These are phyloP conservation scores for Serripes groenlandicus DNA, from an alignment of 2,888 invertebrate species.

Conservation along the genomic window DNA sequence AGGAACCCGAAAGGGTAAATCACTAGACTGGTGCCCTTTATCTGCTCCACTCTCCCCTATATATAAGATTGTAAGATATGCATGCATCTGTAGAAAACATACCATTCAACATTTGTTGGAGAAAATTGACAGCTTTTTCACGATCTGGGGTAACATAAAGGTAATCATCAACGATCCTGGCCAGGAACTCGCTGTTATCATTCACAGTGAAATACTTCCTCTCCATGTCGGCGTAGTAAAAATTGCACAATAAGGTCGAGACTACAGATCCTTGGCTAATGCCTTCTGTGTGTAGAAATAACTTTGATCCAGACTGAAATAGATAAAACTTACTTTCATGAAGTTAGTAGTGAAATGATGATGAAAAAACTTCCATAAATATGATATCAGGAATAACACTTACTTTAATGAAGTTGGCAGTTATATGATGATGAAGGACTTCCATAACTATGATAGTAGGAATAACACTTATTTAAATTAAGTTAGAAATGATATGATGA, in stretches of 20 bases:
- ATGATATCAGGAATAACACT: no score
- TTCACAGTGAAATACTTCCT: constrained; percentile 39
- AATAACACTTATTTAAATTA: no score
- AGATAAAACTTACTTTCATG: no score
- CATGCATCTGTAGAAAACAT: no score
- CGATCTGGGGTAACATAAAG: constrained; percentile 80
- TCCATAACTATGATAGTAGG: no score
- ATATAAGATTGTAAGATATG: no score
- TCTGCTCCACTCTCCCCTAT: no score
- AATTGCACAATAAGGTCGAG: constrained; percentile 82
- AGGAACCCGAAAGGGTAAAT: no score
- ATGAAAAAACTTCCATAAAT: not conserved
- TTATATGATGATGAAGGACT: not conserved
- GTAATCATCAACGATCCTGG: constrained; percentile 84
- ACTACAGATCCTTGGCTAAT: constrained; percentile 84
- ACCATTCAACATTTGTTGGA: constrained; percentile 75
- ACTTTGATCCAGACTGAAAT: constrained; percentile 74
- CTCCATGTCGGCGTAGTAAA: constrained; percentile 84
- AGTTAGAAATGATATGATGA: no score
- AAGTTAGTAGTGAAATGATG: no score
- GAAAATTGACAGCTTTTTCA: constrained; percentile 75
- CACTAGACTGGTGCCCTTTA: no score
- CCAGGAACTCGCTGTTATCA: constrained; percentile 73
- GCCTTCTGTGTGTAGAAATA: constrained; percentile 77
- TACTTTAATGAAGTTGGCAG: constrained; percentile 7